Conservation (phyloP, 2,113 vertebrate species). For the Pelvicachromis taeniatus region DNA sequence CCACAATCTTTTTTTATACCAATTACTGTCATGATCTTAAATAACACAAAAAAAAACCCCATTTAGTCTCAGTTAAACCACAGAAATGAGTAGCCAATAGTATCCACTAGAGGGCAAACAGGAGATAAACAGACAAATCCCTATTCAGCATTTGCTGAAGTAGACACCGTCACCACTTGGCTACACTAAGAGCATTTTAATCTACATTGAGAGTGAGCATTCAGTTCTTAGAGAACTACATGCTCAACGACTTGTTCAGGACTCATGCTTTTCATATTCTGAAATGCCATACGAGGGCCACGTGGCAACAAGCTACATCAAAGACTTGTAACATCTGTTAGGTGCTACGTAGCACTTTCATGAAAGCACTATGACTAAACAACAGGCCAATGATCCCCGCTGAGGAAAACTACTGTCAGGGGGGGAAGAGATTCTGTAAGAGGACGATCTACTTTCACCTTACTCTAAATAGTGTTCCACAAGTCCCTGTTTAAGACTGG, state of each 20-base stretch:
- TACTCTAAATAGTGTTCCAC: not conserved
- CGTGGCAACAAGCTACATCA: not conserved
- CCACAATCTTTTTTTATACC: not conserved
- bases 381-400: not conserved
- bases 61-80: not conserved
- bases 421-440: not conserved
- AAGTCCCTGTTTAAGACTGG: not conserved
- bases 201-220: not conserved
- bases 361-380: not conserved
- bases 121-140: not conserved
- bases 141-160: not conserved
- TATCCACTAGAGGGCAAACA: not conserved
- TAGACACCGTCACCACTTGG: not conserved
- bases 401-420: not conserved
- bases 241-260: not conserved
- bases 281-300: not conserved
- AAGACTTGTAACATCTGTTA: conserved; percentile 22
- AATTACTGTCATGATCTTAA: not conserved
- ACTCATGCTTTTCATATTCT: not conserved
- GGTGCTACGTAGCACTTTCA: not conserved
- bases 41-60: not conserved
- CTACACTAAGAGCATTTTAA: not conserved
- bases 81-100: not conserved
- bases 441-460: not conserved
- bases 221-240: not conserved